Evolutionary conservation across 2,888 invertebrate species (phyloP), one percentile per base, ranked within the genome.

Genomic region (Pseudococcus jackbeardsleyi): DNA sequence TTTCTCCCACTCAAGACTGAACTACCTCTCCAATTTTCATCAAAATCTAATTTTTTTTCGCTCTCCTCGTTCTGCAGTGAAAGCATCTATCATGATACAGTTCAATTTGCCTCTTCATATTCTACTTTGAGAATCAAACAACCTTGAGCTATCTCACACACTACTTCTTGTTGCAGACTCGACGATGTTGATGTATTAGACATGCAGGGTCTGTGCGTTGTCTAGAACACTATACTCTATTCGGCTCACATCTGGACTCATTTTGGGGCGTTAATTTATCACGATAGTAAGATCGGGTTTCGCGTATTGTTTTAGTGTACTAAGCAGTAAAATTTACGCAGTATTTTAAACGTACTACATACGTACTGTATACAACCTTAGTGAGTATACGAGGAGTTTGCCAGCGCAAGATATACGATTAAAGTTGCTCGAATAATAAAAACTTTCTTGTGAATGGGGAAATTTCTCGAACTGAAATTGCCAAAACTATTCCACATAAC

Each of bases 401-500:
- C 68, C 12, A 33, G 68, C 33, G 26, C 26, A 72, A 72, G 68
- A 72, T 72, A 72, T 72, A 72, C 68, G 68, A 72, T 72, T 72
- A 72, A 72, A 72, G 68, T 72, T 72, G 12, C 4, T 72, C 68
- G 68, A 72, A 72, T 72, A 72, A 72, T 33, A 33, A 33, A 72
- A 72, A 72, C 33, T 72, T 72, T 72, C 68, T 26, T 12, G 22
- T 72, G 26, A 72, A 72, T 72, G 33, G 68, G 26, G 33, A 72
- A 59, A 59, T 59, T 59, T 72, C 22, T 59, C 33, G 12, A 72
- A 33, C 26, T 15, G 26, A 72, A 72, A 72, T 72, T 72, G 68
- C 26, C 68, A 33, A 72, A 72, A 72, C 68, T 72, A 72, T 72
- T 72, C 26, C 68, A 33, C 68, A 72, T 72, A 72, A 72, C 68